These are phyloP conservation scores for Podilymbus podiceps DNA, from an alignment of 2,113 vertebrate species.

Conservation along the genomic window DNA sequence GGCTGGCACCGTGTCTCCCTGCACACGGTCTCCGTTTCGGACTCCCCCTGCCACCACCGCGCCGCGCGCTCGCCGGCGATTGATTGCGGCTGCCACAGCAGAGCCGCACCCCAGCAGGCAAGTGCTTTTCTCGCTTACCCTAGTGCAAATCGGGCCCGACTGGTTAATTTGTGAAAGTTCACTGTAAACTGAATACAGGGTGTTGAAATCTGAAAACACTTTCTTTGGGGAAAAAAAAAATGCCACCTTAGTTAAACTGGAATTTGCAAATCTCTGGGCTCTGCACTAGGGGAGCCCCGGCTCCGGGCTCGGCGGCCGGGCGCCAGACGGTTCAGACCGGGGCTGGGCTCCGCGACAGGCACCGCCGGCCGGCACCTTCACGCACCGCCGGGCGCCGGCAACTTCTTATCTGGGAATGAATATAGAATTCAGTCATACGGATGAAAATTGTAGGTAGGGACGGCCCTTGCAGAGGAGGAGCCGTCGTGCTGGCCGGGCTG, in stretches of 20 bases:
- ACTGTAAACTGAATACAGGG: neutral
- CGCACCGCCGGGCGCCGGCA: no score
- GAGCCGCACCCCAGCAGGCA: neutral
- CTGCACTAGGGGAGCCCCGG: neutral
- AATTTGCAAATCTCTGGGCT: no score
- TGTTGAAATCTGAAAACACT: neutral
- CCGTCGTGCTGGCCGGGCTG: accelerated
- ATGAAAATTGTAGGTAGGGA: accelerated
- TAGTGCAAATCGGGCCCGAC: accelerated
- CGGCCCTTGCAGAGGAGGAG: neutral
- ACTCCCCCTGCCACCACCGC: neutral
- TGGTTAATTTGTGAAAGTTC: neutral
- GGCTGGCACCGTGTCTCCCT: neutral
- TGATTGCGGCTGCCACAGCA: no score
- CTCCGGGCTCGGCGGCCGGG: no score
- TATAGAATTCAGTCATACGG: neutral
- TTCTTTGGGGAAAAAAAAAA: accelerated
- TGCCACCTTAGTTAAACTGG: neutral
- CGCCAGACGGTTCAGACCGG: no score
- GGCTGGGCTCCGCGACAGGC: no score
- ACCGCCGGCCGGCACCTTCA: no score
- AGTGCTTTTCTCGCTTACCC: neutral
- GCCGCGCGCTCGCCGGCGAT: neutral
- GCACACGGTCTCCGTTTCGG: neutral
- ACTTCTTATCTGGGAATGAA: no score